A percentile compares a stretch with the other conserved stretches of the same genome.
Conservation (phyloP, 2,888 invertebrate genomes). For the Gerosis bhagava region DNA sequence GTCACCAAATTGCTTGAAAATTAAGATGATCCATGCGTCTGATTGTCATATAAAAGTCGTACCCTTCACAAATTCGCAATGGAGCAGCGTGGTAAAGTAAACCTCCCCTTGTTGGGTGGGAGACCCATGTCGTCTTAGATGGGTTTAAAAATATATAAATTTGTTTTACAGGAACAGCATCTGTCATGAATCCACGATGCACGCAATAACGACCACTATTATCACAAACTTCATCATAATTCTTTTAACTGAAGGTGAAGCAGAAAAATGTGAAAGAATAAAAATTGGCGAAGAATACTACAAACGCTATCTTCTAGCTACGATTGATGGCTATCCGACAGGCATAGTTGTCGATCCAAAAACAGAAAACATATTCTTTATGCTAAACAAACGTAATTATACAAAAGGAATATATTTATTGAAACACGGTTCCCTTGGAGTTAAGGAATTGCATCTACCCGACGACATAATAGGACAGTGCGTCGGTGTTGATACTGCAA, state of each 20-base stretch:
- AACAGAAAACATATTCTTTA: constrained; percentile 69
- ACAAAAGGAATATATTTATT: constrained; percentile 69
- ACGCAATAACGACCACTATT: constrained; percentile 35
- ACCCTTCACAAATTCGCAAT: too few species aligned
- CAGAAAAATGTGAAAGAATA: constrained; percentile 64
- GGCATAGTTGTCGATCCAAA: constrained; percentile 63
- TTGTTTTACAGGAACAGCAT: constrained; percentile 12
- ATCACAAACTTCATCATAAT: constrained; percentile 39
- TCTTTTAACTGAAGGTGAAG: constrained; percentile 28
- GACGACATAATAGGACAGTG: constrained; percentile 69
- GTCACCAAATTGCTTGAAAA: too few species aligned
- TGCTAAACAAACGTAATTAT: constrained; percentile 69
- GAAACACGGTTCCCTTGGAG: constrained; percentile 64
- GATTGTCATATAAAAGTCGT: too few species aligned
- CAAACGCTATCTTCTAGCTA: constrained; percentile 65
- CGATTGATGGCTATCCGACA: constrained; percentile 69
- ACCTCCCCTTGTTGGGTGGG: too few species aligned
- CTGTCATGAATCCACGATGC: constrained; percentile 54
- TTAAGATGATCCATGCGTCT: too few species aligned
- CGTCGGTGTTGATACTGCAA: constrained; percentile 54
- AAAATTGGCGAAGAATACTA: constrained; percentile 66
- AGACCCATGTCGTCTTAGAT: too few species aligned
- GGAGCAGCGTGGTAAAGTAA: too few species aligned
- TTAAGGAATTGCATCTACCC: constrained; percentile 60
- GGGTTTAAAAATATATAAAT: too few species aligned